Evolutionary conservation across 2,113 vertebrate genomes (phyloP).

Genomic region (Cromileptes altivelis): DNA sequence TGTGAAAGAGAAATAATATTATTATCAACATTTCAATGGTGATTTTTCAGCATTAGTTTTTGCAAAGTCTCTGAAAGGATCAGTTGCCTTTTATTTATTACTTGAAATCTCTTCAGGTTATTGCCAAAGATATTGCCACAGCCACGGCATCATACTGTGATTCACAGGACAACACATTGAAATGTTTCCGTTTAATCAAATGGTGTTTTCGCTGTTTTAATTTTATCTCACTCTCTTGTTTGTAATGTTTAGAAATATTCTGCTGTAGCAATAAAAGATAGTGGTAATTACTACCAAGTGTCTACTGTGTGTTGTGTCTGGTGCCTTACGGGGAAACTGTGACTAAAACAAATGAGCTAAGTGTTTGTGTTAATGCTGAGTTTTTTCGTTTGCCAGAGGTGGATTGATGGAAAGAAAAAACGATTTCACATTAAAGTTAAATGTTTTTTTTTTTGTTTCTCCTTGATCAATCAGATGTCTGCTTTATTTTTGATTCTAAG

Average conservation of each 20-base stretch:
- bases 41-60: background rate
- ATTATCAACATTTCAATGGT: background rate
- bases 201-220: constrained; percentile 6
- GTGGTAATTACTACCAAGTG: constrained; percentile 10
- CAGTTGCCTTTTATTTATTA: background rate
- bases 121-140: constrained; percentile 16
- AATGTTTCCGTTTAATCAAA: constrained; percentile 22
- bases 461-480: background rate
- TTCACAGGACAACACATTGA: background rate
- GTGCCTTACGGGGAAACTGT: constrained; percentile 4
- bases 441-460: background rate
- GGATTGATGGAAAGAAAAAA: constrained; percentile 4
- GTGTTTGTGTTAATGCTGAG: constrained; percentile 1
- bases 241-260: constrained; percentile 26
- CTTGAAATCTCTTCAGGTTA: constrained; percentile 34
- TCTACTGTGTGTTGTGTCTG: background rate
- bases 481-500: background rate
- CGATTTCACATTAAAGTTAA: background rate
- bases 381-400: background rate
- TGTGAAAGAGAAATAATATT: background rate
- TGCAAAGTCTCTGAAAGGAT: background rate
- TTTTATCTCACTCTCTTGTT: constrained; percentile 7
- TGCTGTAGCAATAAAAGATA: constrained; percentile 53
- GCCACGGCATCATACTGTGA: background rate
- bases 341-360: constrained; percentile 27